Base-by-base conservation (phyloP, 1,140 invertebrate genomes). In the Drosophila ironensis region DNA sequence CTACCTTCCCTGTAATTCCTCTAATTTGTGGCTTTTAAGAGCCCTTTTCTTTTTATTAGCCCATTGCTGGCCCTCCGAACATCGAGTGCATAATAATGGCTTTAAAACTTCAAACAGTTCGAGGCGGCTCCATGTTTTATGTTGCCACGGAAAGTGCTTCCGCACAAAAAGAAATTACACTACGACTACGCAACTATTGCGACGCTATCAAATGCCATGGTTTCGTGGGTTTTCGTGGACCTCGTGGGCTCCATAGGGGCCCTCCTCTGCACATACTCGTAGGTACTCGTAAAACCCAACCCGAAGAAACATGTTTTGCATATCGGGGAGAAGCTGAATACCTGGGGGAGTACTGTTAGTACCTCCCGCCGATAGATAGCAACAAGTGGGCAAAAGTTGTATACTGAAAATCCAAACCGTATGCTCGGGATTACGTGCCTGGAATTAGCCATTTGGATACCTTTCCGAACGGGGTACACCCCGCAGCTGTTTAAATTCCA, bases 401-500 rank as follows among this genome's bases (percentile, higher is more conserved):
- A 28, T 7, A 5, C 8, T n/a, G n/a, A 28, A 30, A 33, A 33
- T 74, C 77, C 35, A 53, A 25, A 40, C 50, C 37, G 67, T 51
- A 53, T 63, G 74, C 51, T 77, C 67, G 71, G 57, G 37, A 61
- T 81, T 76, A 78, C 78, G 77, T 82, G 78, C 67, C 38, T 53
- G 53, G 69, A 63, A 77, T 72, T 12, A 33, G 38, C 35, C 56
- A 82, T 69, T 82, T 81, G 59, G 56, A 67, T 42, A 67, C 48
- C 42, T 47, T 42, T 54, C 9, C 38, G 41, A 50, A 57, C 56
- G 40, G 53, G 70, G 59, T 37, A 68, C 45, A 44, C 38, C 51
- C 33, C 45, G 73, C 78, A 84, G 73, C 80, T 86, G 80, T 86
- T 82, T 86, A 84, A 82, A 82, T 76, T 46, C 46, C 60, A 82